Evolutionary conservation across 2,113 vertebrate species (phyloP).

Genomic region (Vireo altiloquus): DNA sequence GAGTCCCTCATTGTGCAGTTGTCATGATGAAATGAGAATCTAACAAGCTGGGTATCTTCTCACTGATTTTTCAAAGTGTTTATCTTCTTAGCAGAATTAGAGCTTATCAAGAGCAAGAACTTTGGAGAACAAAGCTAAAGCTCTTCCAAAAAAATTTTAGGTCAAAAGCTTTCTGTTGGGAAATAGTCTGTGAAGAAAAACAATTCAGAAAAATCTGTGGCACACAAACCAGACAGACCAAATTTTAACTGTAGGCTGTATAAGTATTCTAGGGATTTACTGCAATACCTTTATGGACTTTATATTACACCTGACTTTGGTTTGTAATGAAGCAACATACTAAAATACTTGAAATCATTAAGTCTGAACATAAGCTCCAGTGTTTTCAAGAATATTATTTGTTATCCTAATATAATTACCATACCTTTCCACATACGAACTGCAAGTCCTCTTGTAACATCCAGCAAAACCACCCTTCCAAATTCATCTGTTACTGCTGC

Average conservation of each 20-base stretch:
- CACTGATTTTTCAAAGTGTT: not conserved
- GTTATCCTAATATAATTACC: not conserved
- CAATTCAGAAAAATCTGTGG: not conserved
- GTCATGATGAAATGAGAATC: not conserved
- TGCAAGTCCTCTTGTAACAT: slow-evolving; percentile 87
- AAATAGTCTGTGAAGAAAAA: not conserved
- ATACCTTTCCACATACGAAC: slow-evolving; percentile 98
- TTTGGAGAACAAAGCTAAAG: not conserved
- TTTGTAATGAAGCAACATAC: not conserved
- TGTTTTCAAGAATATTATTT: not conserved
- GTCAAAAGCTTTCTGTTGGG: not conserved
- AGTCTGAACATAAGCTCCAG: not conserved
- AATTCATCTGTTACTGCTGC: slow-evolving; percentile 98
- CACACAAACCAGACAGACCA: not conserved
- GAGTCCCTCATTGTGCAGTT: not conserved
- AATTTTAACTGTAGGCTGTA: not conserved
- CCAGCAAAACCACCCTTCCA: slow-evolving; percentile 89
- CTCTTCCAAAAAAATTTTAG: not conserved
- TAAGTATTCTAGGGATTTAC: not conserved
- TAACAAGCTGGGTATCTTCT: not conserved
- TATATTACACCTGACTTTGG: not conserved
- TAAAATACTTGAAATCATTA: not conserved
- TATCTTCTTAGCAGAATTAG: not conserved
- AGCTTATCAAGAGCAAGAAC: not conserved
- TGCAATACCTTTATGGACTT: not conserved